Base-by-base conservation (phyloP, 1,140 invertebrate species). In the Propsilocerus akamusi region DNA sequence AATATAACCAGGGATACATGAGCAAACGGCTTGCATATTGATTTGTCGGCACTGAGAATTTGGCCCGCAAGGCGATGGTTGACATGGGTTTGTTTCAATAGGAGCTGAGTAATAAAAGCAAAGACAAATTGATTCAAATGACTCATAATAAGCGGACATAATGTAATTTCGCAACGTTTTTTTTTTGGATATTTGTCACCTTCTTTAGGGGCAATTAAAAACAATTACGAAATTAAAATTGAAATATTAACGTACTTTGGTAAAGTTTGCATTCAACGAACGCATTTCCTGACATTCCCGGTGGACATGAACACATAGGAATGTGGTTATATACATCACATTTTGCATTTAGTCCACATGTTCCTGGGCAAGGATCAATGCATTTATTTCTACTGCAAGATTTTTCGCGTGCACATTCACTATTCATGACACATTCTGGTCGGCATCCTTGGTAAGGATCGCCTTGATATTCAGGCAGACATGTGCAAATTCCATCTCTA, bases 351-450 rank as follows among this genome's bases (percentile, higher is more conserved):
- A 80, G 60, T 4, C 85, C 86, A 66, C 86, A 90, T 20, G 78
- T 77, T 47, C 79, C 81, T 30, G 77, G 73, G 57, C 86, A 89
- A 5, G 84, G 85, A 67, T 87, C 77, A 37, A 74, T 65, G 58
- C 86, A 90, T 70, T 88, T 87, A 57, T 87, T 83, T 59, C 83
- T 84, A 26, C 83, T 69, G 57, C 86, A 90, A 4, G 84, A 80
- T 58, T 73, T 78, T 47, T 74, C 75, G 25, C 75, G 70, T 50
- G 76, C 70, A 55, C 86, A 89, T 57, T 91, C 86, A 32, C 81
- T 76, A 61, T 88, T 88, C 12, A 77, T 80, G 4, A 86, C 81
- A 59, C 85, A 89, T 71, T 89, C 83, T 3, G 85, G 84, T 54
- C 82, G 73, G 58, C 86, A 89, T 11, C 84, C 83, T 17, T 77